These are phyloP conservation scores for Rhizomys pruinosus DNA, from an alignment of 2,113 vertebrate species.

Conservation along the genomic window DNA sequence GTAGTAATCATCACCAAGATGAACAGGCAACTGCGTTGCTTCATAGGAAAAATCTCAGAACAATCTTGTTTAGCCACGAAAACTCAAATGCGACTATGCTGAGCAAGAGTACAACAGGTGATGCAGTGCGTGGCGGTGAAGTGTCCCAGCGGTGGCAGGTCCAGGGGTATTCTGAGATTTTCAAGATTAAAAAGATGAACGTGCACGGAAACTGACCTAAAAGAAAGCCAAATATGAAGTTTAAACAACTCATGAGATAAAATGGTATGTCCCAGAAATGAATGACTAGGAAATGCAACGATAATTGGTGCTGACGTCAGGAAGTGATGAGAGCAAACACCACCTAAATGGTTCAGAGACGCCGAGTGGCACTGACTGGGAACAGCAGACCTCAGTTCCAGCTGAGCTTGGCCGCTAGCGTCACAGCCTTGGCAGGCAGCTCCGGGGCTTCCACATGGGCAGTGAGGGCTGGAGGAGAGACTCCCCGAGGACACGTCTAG, in stretches of 20 bases:
- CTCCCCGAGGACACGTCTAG: conserved; percentile 47
- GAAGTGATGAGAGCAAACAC: neutral
- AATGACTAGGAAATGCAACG: conserved; percentile 21
- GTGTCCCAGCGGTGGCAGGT: conserved; percentile 63
- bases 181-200: conserved; percentile 67
- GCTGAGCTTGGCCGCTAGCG: neutral
- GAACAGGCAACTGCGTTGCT: conserved; percentile 84
- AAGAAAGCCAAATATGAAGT: conserved; percentile 73
- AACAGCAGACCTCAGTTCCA: neutral
- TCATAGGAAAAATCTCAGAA: conserved; percentile 84
- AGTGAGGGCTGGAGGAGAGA: conserved; percentile 21
- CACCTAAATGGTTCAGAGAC: conserved; percentile 15
- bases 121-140: conserved; percentile 73
- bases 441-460: conserved; percentile 40
- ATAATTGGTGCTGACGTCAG: neutral
- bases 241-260: conserved; percentile 42
- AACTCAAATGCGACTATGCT: conserved; percentile 74
- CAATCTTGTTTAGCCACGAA: conserved; percentile 74
- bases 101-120: conserved; percentile 56
- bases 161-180: conserved; percentile 70
- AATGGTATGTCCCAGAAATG: neutral
- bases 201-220: conserved; percentile 77
- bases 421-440: neutral
- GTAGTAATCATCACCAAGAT: conserved; percentile 77
- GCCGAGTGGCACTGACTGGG: neutral